phyloP scores from a whole-genome alignment of 2,113 vertebrate genomes.

The Bujurquina vittata region DNA sequence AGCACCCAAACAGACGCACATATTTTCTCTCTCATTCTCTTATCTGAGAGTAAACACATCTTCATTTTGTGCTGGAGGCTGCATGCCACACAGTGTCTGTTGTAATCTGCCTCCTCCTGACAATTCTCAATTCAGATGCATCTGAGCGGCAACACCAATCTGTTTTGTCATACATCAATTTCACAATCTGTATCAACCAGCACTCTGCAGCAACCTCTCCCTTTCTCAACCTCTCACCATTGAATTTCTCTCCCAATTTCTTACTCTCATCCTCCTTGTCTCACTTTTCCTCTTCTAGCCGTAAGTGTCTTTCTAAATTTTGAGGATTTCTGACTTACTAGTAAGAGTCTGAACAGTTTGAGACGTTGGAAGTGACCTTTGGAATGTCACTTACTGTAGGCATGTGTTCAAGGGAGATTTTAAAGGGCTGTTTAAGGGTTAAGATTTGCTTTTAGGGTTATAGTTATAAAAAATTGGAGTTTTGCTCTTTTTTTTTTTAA shows the following conservation, averaged over 20 bases:
- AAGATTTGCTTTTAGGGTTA: background rate
- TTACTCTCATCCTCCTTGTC: background rate
- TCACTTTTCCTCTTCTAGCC: background rate
- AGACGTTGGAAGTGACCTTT: background rate
- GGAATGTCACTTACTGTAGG: background rate
- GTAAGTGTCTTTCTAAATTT: background rate
- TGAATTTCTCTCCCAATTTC: background rate
- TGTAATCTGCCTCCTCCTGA: conserved; percentile 48
- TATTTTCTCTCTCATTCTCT: conserved; percentile 20
- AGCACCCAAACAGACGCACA: background rate
- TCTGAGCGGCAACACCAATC: conserved; percentile 53
- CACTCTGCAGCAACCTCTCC: conserved; percentile 12
- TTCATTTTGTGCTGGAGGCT: conserved; percentile 39
- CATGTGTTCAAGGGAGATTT: background rate
- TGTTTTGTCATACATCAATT: conserved; percentile 61
- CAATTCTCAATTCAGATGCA: conserved; percentile 50
- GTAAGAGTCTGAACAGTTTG: background rate
- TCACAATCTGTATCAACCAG: conserved; percentile 39
- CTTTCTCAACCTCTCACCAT: background rate
- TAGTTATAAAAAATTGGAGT: too few species aligned
- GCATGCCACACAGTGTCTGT: conserved; percentile 20
- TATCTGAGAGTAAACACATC: conserved; percentile 26
- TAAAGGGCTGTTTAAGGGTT: background rate
- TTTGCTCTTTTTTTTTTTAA: too few species aligned
- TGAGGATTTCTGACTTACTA: background rate